These are phyloP conservation scores for Eristalis tenax DNA, from an alignment of 2,888 invertebrate genomes.

Conservation along the genomic window DNA sequence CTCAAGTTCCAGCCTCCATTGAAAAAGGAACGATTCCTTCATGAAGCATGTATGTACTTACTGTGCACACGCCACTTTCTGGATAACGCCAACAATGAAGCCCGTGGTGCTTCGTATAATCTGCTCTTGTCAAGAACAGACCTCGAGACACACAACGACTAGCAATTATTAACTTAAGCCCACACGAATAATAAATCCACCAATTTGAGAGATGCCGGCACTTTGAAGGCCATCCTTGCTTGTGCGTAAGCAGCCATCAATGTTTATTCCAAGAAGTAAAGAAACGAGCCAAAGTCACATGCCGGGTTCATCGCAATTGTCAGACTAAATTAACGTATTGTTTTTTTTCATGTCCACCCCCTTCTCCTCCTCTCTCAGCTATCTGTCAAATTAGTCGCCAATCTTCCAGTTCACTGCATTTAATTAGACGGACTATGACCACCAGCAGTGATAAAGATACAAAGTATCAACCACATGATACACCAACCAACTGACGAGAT, in stretches of 20 bases:
- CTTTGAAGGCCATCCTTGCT: neutral
- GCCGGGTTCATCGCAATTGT: neutral
- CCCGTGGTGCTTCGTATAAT: too few species aligned
- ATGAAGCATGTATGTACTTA: too few species aligned
- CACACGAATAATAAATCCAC: neutral
- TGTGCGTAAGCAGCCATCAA: neutral
- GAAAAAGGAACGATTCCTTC: too few species aligned
- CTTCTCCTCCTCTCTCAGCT: neutral
- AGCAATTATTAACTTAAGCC: neutral
- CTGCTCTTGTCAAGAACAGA: too few species aligned
- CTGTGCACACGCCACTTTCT: too few species aligned
- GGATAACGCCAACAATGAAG: too few species aligned
- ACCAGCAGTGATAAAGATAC: slow-evolving; percentile 8
- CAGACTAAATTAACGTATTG: neutral
- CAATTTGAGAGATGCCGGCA: neutral
- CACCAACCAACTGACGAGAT: slow-evolving; percentile 25
- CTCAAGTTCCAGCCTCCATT: too few species aligned
- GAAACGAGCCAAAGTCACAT: neutral
- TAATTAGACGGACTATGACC: slow-evolving; percentile 5
- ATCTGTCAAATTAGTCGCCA: slow-evolving; percentile 11
- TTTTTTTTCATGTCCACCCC: neutral
- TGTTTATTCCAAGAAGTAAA: neutral
- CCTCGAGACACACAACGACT: neutral
- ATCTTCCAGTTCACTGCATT: neutral
- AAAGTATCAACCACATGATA: slow-evolving; percentile 18